Evolutionary conservation across 2,797 vertebrate species (phyloP).

Genomic region (Eulemur mongoz): DNA sequence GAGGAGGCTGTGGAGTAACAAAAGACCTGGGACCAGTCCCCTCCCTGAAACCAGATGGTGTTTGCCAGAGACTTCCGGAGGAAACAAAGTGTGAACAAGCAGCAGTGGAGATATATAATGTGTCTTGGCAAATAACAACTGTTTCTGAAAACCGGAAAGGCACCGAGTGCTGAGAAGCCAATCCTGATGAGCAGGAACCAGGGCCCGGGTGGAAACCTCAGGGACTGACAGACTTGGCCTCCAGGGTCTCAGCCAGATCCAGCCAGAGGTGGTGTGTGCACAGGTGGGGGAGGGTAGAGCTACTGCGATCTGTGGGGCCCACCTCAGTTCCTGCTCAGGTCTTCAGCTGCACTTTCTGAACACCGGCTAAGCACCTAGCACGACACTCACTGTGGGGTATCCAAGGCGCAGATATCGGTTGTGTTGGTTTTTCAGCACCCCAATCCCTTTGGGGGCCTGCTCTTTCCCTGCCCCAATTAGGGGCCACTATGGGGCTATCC

Average conservation of each 20-base stretch:
- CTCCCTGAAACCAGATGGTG: not conserved
- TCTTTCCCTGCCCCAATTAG: rapidly evolving
- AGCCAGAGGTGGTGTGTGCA: not conserved
- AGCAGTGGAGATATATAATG: not conserved
- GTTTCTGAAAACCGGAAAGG: not conserved
- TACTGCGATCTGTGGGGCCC: no score
- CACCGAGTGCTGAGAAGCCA: not conserved
- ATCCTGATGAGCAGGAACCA: no score
- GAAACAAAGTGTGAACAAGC: not conserved
- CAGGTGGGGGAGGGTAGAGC: rapidly evolving
- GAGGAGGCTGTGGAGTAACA: not conserved
- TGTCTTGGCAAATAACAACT: conserved; percentile 1
- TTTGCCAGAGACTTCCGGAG: not conserved
- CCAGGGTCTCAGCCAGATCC: not conserved
- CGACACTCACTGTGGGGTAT: not conserved
- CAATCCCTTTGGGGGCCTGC: not conserved
- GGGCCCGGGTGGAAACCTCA: not conserved
- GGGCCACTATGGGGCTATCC: not conserved
- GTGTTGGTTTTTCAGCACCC: not conserved
- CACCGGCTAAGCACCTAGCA: not conserved
- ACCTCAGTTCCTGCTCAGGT: no score
- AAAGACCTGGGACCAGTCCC: not conserved
- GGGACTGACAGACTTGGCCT: not conserved
- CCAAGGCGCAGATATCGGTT: not conserved
- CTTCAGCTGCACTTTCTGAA: not conserved